Evolutionary conservation across 1,140 invertebrate species (phyloP), one percentile per base, ranked within the genome.

Genomic region (Cherax destructor): DNA sequence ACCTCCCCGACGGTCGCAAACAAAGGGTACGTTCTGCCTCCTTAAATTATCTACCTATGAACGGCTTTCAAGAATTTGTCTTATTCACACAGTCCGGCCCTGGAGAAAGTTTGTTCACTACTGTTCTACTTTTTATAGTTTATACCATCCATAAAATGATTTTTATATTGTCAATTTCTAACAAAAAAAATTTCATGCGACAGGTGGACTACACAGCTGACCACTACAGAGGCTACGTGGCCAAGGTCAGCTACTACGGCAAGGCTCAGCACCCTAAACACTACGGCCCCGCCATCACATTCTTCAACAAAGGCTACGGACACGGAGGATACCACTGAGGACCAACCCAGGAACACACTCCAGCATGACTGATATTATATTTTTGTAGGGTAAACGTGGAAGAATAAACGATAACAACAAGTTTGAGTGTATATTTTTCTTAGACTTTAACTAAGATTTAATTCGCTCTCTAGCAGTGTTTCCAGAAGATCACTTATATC

Each of bases 141-240:
- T 13, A 16, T 6, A 18, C 6, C 18, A 69, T 5, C 5, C 11
- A 69, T 18, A 5, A 21, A 11, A 5, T 18, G 5, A 10, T 16
- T 59, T 59, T 59, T 11, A 16, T 11, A 59, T 0, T 9, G 3
- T 11, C 56, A 11, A 9, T 59, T 59, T 1, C 9, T 11, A 59
- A 59, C 9, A 59, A 59, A 59, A 11, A 59, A 59, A 59, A 11
- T 59, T 59, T 69, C 65, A 11, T 69, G 21, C 65, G 13, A 5
- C 69, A 97, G 84, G 97, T 97, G 21, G 95, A 95, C 83, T 97
- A 97, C 94, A 97, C 96, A 0, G 97, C 97, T 61, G 96, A 97
- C 94, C 97, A 97, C 96, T 96, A 97, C 93, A 96, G 96, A 93
- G 97, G 97, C 59, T 97, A 97, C 94, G 96, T 97, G 93, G 97